Conservation (phyloP, 2,113 vertebrate genomes). For the Pica pica region DNA sequence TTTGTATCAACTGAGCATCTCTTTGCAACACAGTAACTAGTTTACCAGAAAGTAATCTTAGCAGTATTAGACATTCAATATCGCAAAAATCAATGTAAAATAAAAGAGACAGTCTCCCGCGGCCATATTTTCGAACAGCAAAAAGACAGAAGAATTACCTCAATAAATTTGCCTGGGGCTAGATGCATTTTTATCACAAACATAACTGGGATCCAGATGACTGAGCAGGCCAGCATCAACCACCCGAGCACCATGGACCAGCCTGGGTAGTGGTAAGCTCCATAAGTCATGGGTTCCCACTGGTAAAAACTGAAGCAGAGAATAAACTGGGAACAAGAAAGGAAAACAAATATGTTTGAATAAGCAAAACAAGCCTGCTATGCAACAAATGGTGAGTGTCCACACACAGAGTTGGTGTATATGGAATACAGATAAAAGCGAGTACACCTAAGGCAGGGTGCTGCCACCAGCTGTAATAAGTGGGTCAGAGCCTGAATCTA, state of each 20-base stretch:
- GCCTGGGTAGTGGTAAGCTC: constrained; percentile 91
- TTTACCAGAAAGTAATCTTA: background rate
- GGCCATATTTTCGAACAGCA: background rate
- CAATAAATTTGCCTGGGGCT: constrained; percentile 87
- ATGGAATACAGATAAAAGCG: background rate
- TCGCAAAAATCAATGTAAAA: background rate
- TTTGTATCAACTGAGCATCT: background rate
- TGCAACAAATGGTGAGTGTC: background rate
- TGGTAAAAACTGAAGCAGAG: constrained; percentile 95
- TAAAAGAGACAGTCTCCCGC: background rate
- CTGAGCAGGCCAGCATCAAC: constrained; percentile 95
- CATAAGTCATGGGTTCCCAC: constrained; percentile 97
- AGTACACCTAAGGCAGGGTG: background rate
- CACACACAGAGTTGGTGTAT: background rate
- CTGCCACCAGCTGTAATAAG: background rate
- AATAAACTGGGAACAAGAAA: constrained; percentile 82
- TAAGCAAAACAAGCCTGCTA: background rate
- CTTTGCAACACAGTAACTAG: background rate
- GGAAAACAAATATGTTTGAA: background rate
- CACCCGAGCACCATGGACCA: constrained; percentile 98
- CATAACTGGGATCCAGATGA: constrained; percentile 99
- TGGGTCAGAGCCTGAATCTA: background rate
- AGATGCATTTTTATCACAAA: constrained; percentile 96
- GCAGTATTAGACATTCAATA: background rate
- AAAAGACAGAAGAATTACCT: constrained; percentile 76